A percentile compares a stretch with the other conserved stretches of the same genome.
Evolutionary conservation across 2,113 vertebrate species (phyloP).

Genomic region (Poecile atricapillus): DNA sequence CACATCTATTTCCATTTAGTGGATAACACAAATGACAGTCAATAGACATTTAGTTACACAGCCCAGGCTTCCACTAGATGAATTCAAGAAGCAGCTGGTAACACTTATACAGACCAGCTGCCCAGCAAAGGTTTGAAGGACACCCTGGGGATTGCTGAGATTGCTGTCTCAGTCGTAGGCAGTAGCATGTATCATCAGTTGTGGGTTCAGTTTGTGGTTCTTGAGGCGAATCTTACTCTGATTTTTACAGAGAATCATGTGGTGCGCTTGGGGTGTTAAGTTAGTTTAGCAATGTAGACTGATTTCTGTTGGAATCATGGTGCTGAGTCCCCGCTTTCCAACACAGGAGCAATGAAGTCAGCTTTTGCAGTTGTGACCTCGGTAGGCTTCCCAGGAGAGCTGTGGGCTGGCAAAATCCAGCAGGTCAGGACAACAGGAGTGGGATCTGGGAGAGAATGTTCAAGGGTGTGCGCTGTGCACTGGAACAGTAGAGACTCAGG

Average conservation of each 20-base stretch:
- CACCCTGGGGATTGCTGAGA: not conserved
- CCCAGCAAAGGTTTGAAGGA: not conserved
- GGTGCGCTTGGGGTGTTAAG: not conserved
- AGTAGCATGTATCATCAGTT: not conserved
- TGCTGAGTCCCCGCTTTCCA: not conserved
- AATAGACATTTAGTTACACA: not conserved
- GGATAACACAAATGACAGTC: not conserved
- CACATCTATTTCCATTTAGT: not conserved
- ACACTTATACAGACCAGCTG: not conserved
- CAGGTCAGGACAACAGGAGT: not conserved
- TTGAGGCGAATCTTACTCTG: not conserved
- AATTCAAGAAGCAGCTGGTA: not conserved
- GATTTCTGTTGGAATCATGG: not conserved
- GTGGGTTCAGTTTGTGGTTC: not conserved
- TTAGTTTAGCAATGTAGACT: not conserved
- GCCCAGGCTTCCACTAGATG: not conserved
- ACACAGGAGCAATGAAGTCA: accelerated
- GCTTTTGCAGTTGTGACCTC: not conserved
- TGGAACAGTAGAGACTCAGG: not conserved
- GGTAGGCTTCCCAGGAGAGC: not conserved
- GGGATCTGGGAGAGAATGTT: not conserved
- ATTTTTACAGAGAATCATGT: not conserved
- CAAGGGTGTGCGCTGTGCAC: not conserved
- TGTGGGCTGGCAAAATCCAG: not conserved
- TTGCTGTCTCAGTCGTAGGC: not conserved